Base-by-base conservation (phyloP, 2,113 vertebrate genomes). In the Psittacara wagleri region DNA sequence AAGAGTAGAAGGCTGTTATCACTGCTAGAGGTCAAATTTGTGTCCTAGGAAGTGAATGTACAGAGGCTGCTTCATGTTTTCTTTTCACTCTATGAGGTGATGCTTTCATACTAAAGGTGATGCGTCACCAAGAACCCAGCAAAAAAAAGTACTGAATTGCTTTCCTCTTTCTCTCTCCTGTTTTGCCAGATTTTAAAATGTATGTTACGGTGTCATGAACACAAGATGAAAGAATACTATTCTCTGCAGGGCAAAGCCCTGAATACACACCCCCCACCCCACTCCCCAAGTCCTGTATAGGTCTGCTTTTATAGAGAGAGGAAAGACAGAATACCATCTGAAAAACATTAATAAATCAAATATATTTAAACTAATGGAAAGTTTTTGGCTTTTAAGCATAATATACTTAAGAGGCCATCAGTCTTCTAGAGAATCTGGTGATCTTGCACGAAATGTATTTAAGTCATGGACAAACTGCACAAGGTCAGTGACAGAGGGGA, bases 161-260 rank as follows among this genome's bases (percentile, higher is more conserved):
- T 49, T 83, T 89, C 31, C 18, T 64, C 23, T 44, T 69, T 66
- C 31, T 69, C 17, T 35, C 28, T 51, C n/a, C 7, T 76, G 28
- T 77, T 83, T 51, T 51, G 64, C 17, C 57, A 41, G 29, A 46
- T 77, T 84, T 83, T 57, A 64, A 73, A 81, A 37, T 31, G 12
- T 31, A 16, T 9, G 2, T 37, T 75, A 77, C 0, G 0, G 3
- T 63, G 39, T 7, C 6, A 61, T n/a, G 78, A 17, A n/a, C 44
- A 73, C 31, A 69, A 73, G 14, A 35, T 23, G 31, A 73, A 54
- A 83, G 17, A 41, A 37, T 10, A 25, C 12, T 81, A 9, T 17
- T 76, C 14, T 43, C 9, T 82, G 44, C 44, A 85, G 44, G 54
- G 46, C 31, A 80, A 72, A 59, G n/a, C 68, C 68, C 59, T 70